Evolutionary conservation across 2,113 vertebrate genomes (phyloP).

Genomic region (Rhea pennata): DNA sequence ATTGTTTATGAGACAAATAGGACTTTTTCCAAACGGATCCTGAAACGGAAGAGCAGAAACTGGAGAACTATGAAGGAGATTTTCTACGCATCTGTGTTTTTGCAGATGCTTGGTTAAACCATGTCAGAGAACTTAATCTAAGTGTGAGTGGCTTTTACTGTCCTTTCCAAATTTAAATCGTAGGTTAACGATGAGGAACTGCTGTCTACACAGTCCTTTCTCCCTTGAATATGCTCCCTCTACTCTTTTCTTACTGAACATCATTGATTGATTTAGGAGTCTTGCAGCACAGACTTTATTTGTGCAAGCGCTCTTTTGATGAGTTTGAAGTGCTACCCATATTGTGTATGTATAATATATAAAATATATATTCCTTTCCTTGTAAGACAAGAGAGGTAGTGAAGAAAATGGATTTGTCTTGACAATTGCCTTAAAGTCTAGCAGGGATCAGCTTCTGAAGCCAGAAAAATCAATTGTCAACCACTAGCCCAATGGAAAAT

Average conservation of each 20-base stretch:
- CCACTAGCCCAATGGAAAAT: neutral
- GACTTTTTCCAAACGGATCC: neutral
- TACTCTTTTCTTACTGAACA: neutral
- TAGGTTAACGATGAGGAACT: neutral
- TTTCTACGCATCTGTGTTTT: neutral
- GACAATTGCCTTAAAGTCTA: slow-evolving; percentile 14
- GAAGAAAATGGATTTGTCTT: slow-evolving; percentile 18
- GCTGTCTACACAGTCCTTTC: neutral
- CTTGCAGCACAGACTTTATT: neutral
- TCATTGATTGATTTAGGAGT: neutral
- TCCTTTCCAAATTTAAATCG: neutral
- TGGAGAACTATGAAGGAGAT: neutral
- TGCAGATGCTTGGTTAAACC: neutral
- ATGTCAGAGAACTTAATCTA: neutral
- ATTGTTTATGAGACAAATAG: neutral
- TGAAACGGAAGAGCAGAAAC: neutral
- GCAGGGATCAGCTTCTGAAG: slow-evolving; percentile 29
- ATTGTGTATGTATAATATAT: neutral
- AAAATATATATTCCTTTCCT: neutral
- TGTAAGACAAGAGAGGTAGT: neutral
- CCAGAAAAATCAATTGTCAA: neutral
- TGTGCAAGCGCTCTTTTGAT: neutral
- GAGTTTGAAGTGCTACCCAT: neutral
- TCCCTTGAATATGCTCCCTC: neutral
- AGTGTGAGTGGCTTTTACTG: neutral